Evolutionary conservation across 2,888 invertebrate genomes (phyloP).

Genomic region (Cosmia pyralina): DNA sequence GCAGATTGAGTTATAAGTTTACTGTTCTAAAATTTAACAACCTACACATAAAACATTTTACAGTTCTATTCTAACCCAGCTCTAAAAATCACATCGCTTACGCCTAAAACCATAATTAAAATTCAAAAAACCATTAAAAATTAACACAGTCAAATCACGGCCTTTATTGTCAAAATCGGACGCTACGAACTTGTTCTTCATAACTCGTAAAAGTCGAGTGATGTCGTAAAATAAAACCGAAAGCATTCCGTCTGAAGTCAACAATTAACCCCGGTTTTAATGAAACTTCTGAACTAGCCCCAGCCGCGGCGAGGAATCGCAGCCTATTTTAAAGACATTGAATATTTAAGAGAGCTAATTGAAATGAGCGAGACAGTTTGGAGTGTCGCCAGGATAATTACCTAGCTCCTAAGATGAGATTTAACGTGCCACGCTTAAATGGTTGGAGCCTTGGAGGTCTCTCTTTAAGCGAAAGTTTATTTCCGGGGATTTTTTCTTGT

Average conservation of each 20-base stretch:
- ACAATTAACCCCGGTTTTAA: slow-evolving; percentile 87
- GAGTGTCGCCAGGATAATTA: slow-evolving; percentile 90
- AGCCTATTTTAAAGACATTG: slow-evolving; percentile 90
- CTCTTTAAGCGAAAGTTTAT: slow-evolving; percentile 57
- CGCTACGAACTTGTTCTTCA: slow-evolving; percentile 74
- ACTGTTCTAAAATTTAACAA: slow-evolving; percentile 11
- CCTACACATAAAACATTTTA: slow-evolving; percentile 54
- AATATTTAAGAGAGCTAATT: slow-evolving; percentile 90
- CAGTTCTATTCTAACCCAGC: slow-evolving; percentile 48
- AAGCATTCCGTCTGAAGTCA: slow-evolving; percentile 81
- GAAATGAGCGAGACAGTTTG: slow-evolving; percentile 90
- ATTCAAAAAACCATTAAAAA: slow-evolving; percentile 65
- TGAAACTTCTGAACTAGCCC: slow-evolving; percentile 87
- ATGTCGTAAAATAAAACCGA: slow-evolving; percentile 83
- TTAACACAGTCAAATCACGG: slow-evolving; percentile 71
- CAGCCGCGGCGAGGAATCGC: slow-evolving; percentile 78
- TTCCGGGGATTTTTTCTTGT: slow-evolving; percentile 44
- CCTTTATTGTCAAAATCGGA: slow-evolving; percentile 73
- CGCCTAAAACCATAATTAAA: slow-evolving; percentile 62
- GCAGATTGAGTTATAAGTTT: too few relatives aligned
- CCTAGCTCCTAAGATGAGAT: slow-evolving; percentile 89
- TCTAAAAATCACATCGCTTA: slow-evolving; percentile 52
- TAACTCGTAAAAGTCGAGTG: slow-evolving; percentile 80
- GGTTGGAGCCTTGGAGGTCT: slow-evolving; percentile 63
- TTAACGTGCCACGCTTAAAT: slow-evolving; percentile 88